Evolutionary conservation across 1,140 invertebrate genomes (phyloP).

Genomic region (Temnothorax longispinosus): DNA sequence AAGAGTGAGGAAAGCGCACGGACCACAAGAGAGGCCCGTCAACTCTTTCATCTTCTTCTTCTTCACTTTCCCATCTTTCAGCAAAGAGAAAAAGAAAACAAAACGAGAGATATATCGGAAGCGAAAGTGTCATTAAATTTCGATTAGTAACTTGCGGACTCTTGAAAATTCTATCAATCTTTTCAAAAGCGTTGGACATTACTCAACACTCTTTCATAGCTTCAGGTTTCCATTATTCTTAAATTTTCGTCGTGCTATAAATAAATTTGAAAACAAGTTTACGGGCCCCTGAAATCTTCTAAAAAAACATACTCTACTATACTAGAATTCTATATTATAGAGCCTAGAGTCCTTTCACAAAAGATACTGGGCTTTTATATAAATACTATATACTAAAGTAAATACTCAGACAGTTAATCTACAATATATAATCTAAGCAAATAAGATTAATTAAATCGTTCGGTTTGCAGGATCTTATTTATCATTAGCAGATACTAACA

Average conservation of each 20-base stretch:
- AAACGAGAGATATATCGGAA: constrained; percentile 17
- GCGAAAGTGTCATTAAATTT: not conserved
- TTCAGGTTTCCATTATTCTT: not conserved
- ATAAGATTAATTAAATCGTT: constrained; percentile 1
- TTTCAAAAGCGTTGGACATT: not conserved
- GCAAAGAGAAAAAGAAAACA: constrained; percentile 24
- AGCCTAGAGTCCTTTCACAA: not conserved
- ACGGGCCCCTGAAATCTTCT: constrained; percentile 37
- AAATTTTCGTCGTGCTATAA: not conserved
- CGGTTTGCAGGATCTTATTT: not conserved
- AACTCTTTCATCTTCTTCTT: constrained; percentile 21
- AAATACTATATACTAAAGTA: no score
- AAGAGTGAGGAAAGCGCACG: constrained; percentile 29
- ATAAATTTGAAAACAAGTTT: constrained; percentile 26
- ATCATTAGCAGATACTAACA: constrained; percentile 67
- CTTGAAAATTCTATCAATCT: not conserved
- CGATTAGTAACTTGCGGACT: not conserved
- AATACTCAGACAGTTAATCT: not conserved
- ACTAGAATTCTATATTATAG: not conserved
- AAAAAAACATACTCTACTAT: not conserved
- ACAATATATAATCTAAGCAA: not conserved
- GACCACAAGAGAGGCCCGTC: constrained; percentile 17
- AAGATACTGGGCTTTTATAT: not conserved
- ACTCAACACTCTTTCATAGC: not conserved
- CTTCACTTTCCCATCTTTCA: constrained; percentile 32